Conservation (phyloP, 2,797 vertebrate genomes). For the Erpetoichthys calabaricus region DNA sequence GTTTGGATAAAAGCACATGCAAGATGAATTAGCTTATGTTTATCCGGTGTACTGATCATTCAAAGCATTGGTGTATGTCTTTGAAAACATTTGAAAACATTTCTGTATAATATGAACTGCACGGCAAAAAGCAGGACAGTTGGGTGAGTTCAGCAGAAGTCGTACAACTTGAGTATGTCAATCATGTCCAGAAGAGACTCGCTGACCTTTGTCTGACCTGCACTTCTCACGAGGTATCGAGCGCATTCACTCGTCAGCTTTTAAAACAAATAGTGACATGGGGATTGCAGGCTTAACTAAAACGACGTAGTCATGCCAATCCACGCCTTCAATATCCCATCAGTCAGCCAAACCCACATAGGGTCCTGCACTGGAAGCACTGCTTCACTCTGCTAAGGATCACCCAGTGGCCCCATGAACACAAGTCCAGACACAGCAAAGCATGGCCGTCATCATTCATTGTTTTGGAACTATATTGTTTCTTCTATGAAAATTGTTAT, state of each 20-base stretch:
- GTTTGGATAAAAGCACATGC: neutral
- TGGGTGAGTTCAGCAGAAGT: too few relatives aligned
- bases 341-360: too few relatives aligned
- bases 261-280: conserved; percentile 27
- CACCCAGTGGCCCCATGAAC: too few relatives aligned
- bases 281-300: conserved; percentile 15
- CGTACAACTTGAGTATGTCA: conserved; percentile 1
- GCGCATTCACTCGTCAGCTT: conserved; percentile 21
- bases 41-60: neutral
- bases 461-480: too few relatives aligned
- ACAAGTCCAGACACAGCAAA: too few relatives aligned
- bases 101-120: too few relatives aligned
- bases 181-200: conserved; percentile 18
- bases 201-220: conserved; percentile 52
- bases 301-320: conserved; percentile 7
- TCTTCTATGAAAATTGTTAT: too few relatives aligned
- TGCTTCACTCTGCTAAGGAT: conserved; percentile 5
- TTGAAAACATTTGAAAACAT: conserved; percentile 18
- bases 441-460: too few relatives aligned
- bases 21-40: neutral
- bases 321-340: conserved; percentile 15
- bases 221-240: conserved; percentile 20
- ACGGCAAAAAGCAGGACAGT: too few relatives aligned
- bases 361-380: conserved; percentile 4
- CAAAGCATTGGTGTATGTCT: conserved; percentile 21